Base-by-base conservation (phyloP, 2,797 vertebrate species). In the Notolabrus celidotus region DNA sequence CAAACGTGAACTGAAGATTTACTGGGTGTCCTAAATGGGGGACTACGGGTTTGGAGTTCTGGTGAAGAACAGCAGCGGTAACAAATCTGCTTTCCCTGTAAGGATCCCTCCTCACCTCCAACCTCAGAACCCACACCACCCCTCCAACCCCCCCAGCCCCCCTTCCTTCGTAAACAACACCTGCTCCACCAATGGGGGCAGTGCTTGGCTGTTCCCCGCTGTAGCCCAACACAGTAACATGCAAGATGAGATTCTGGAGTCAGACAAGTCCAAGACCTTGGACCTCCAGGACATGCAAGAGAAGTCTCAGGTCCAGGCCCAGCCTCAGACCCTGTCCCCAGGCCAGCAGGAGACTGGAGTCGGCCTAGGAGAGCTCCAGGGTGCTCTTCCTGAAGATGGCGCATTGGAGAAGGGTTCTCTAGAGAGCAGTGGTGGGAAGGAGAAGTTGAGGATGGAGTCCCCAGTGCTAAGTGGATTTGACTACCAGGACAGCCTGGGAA, bases 31-130 rank as follows among this genome's bases (percentile, higher is more conserved):
- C 95, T 98, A 97, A 98, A 99, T 99, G 98, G 98, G 97, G 96
- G 98, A 99, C 97, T 99, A 99, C 97, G 97, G 97, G 95, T 99
- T 99, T 92, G 98, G 98, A 95, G 97, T 99, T 94, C 94, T 99
- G 95, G 97, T 99, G 92, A 98, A 99, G 95, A 99, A 97, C 96
- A 96, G 97, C 93, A 95, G 96, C 80, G 95, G 96, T 91, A 99
- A 96, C 93, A 99, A 99, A 94, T 96, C 97, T 87, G 96, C 96
- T 94, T 99, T 99, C 95, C 97, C 98, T 79, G 96, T 98, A 84
- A 94, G 98, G 92, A 98, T 98, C 93, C 97, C 98, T 92, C 97
- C 97, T 87, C 98, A 99, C 94, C 96, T 99, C 89, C 98, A 99
- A 91, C 95, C 96, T 93, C 94, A 96, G 87, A 96, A 97, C 93